phyloP scores from a whole-genome alignment of 2,797 vertebrate genomes.

The Chiloscyllium punctatum region DNA sequence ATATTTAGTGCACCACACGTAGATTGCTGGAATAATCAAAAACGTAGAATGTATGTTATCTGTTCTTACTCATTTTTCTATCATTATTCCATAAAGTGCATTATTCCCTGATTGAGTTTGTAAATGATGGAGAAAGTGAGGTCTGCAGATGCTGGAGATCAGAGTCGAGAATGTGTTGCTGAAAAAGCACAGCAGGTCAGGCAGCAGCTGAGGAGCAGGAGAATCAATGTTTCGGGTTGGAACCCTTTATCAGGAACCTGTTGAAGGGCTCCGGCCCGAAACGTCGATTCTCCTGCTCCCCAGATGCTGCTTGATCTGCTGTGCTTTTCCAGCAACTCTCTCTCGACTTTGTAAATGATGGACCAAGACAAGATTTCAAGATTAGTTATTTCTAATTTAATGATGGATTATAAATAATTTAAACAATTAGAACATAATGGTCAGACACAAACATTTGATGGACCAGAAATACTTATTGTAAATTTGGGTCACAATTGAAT shows the following conservation, averaged over 20 bases:
- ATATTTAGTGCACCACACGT: constrained; percentile 47
- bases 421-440: neutral
- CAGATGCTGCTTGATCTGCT: no score
- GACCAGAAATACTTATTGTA: neutral
- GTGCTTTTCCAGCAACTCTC: no score
- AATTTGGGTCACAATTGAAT: neutral
- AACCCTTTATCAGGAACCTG: no score
- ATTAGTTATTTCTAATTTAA: neutral
- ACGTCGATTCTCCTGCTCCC: no score
- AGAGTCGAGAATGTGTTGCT: no score
- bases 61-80: constrained; percentile 11
- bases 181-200: no score
- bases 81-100: neutral
- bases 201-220: no score
- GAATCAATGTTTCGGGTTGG: no score
- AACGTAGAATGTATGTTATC: neutral
- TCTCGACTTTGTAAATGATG: neutral
- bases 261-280: no score
- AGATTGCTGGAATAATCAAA: constrained; percentile 57
- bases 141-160: no score
- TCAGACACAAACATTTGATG: neutral
- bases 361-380: neutral
- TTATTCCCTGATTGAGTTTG: neutral
- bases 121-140: constrained; percentile 44
- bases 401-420: neutral